phyloP scores from a whole-genome alignment of 1,140 invertebrate species.

The Pararge aegeria region DNA sequence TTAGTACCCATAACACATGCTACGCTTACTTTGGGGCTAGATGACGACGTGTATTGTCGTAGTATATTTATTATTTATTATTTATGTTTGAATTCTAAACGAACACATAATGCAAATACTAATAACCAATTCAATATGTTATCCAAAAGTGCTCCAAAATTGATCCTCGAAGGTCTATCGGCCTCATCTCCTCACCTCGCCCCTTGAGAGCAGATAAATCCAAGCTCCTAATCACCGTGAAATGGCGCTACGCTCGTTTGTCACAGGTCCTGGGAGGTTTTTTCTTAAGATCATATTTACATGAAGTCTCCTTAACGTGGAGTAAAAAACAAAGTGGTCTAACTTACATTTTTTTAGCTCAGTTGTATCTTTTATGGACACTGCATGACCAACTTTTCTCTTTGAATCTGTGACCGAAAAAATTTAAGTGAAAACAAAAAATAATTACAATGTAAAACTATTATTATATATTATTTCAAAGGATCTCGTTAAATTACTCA shows the following conservation, averaged over 20 bases:
- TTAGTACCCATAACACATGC: too few species aligned
- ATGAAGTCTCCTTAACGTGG: neutral
- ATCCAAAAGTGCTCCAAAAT: neutral
- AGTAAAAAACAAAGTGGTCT: neutral
- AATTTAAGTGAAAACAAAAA: too few species aligned
- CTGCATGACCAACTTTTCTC: too few species aligned
- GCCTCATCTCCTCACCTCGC: slow-evolving; percentile 11
- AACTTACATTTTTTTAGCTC: neutral
- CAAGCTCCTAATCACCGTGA: slow-evolving; percentile 21
- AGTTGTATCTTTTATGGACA: neutral
- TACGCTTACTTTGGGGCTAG: too few species aligned
- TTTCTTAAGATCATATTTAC: slow-evolving; percentile 4
- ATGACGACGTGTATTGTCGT: too few species aligned
- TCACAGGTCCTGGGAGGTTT: neutral
- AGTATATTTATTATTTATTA: too few species aligned
- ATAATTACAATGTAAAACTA: too few species aligned
- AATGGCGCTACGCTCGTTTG: slow-evolving; percentile 5
- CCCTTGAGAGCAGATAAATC: neutral
- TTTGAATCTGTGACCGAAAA: too few species aligned
- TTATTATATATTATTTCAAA: too few species aligned
- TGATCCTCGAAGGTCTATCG: slow-evolving; percentile 7
- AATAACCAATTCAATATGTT: neutral
- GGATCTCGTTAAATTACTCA: too few species aligned
- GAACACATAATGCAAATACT: too few species aligned
- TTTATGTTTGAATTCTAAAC: too few species aligned